Base-by-base conservation (phyloP, 2,113 vertebrate genomes). In the Strigops habroptila region DNA sequence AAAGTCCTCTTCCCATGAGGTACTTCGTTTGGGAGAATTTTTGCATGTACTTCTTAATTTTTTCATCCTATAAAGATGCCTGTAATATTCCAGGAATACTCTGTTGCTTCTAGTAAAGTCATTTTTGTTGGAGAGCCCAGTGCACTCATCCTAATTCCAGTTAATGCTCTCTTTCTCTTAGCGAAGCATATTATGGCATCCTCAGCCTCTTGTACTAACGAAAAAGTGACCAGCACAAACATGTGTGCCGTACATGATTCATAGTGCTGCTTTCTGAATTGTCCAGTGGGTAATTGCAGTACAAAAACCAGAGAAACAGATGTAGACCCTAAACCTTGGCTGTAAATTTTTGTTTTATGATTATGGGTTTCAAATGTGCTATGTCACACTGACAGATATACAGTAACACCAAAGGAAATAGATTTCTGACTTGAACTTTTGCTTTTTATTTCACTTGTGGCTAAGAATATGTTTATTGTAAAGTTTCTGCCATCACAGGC, bases 291-390 rank as follows among this genome's bases (percentile, higher is more conserved):
- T 98, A 98, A 98, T 97, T 98, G 97, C 96, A 95, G 95, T 97
- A 97, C 96, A 90, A 97, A 98, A 98, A 97, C 77, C 98, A 98
- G 97, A 98, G 97, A 98, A 98, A 98, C 97, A 97, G 97, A 98
- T 98, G 98, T 97, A 98, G 96, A 97, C 97, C 97, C 97, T 98
- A 97, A 97, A 97, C 96, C 96, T 91, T 88, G 95, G 97, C 97
- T 97, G 96, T 98, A 98, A 98, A 98, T 97, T 98, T 97, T 97
- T 97, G 97, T 76, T 98, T 98, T 98, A 98, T 98, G 97, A 98
- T 98, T 98, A 98, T 98, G 96, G 98, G 95, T 97, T 98, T 98
- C 97, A 98, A 98, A 98, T 97, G 97, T 92, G 96, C 97, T 97
- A 97, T 98, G 98, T 98, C 97, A 98, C 96, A 95, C 95, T 96